Conservation (phyloP, 2,113 vertebrate genomes). For the Camelus dromedarius region DNA sequence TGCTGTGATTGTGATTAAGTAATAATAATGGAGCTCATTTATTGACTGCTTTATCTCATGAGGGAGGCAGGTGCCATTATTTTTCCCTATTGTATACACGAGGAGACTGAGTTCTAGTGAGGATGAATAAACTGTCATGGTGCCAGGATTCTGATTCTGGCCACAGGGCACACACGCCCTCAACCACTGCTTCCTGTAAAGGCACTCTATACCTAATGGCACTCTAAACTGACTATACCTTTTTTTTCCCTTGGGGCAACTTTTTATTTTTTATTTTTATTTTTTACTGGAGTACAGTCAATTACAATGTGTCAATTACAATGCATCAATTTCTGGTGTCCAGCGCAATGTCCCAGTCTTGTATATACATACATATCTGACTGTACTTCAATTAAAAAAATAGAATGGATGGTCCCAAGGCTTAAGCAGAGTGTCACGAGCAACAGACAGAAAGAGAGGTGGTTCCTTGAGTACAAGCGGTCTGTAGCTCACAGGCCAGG, state of each 20-base stretch:
- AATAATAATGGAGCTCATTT: constrained; percentile 18
- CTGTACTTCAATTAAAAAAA: not conserved
- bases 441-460: not conserved
- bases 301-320: too few relatives aligned
- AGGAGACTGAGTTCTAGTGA: not conserved
- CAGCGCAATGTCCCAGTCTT: too few relatives aligned
- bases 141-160: not conserved
- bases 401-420: not conserved
- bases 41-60: not conserved
- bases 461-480: not conserved
- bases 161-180: not conserved
- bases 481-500: not conserved
- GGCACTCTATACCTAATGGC: too few relatives aligned
- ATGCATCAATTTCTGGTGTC: too few relatives aligned
- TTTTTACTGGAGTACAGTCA: too few relatives aligned
- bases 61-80: not conserved
- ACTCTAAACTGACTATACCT: too few relatives aligned
- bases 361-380: too few relatives aligned
- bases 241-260: too few relatives aligned
- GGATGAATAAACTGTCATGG: not conserved
- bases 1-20: not conserved
- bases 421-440: not conserved
- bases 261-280: too few relatives aligned
- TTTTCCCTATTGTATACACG: not conserved
- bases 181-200: not conserved